Conservation (phyloP, 2,797 vertebrate species). For the Sardinella longiceps region DNA sequence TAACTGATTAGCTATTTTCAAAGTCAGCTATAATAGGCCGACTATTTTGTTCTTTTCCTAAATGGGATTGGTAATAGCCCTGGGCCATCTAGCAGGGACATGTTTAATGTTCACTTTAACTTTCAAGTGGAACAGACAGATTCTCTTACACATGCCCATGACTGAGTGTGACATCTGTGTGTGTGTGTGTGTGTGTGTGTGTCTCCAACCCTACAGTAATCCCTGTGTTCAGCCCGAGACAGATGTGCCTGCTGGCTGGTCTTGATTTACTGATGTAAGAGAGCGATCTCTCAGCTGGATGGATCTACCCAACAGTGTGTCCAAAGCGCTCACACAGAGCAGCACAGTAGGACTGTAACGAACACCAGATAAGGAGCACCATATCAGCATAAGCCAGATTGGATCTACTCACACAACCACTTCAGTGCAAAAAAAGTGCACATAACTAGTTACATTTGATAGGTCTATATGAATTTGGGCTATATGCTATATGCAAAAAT, state of each 20-base stretch:
- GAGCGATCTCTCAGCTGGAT: background rate
- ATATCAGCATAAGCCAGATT: background rate
- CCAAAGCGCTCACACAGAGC: background rate
- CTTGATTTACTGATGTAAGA: background rate
- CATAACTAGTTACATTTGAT: too few species aligned
- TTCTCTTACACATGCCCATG: background rate
- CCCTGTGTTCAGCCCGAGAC: background rate
- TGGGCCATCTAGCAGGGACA: background rate
- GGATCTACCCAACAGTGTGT: background rate
- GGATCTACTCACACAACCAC: background rate
- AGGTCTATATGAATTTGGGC: too few species aligned
- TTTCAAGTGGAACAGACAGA: background rate
- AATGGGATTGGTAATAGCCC: background rate
- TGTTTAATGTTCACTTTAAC: background rate
- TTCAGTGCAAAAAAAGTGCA: background rate
- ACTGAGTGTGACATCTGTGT: background rate
- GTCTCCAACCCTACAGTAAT: too few species aligned
- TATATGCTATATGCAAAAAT: too few species aligned
- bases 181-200: slow-evolving; percentile 2
- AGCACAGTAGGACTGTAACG: background rate
- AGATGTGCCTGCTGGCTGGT: background rate
- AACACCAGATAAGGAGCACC: background rate
- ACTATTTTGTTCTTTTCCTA: background rate
- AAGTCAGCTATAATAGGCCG: too few species aligned
- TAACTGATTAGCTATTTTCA: too few species aligned